A percentile compares a stretch with the other conserved stretches of the same genome.
These are phyloP conservation scores for silkworm (Bombyx mori) DNA, from an alignment of 1,140 invertebrate genomes.

Conservation along the genomic window DNA sequence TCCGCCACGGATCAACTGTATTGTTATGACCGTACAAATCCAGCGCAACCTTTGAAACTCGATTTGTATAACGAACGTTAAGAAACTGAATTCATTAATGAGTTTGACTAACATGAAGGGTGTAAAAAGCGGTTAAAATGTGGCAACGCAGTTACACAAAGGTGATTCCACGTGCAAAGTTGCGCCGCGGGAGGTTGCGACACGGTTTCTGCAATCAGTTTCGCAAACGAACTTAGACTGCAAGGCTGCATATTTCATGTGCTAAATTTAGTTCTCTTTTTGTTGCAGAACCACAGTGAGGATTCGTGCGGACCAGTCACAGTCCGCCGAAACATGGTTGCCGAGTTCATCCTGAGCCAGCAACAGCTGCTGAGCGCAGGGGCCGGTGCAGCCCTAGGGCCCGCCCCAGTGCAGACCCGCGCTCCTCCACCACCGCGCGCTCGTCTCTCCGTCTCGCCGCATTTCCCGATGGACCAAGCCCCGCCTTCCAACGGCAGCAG, in stretches of 20 bases:
- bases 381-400: constrained; percentile 38
- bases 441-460: constrained; percentile 56
- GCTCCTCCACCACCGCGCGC: constrained; percentile 44
- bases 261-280: constrained; percentile 45
- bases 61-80: constrained; percentile 39
- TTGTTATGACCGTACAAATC: constrained; percentile 41
- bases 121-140: constrained; percentile 45
- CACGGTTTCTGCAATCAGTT: constrained; percentile 30
- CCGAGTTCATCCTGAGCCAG: constrained; percentile 84
- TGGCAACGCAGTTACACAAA: constrained; percentile 55
- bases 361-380: constrained; percentile 72
- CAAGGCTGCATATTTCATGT: constrained; percentile 29
- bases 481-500: constrained; percentile 51
- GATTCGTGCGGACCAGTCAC: constrained; percentile 62
- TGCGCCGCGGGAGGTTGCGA: constrained; percentile 50
- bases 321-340: constrained; percentile 86
- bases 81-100: constrained; percentile 47
- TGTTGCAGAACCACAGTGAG: constrained; percentile 65
- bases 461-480: constrained; percentile 52
- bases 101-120: constrained; percentile 45
- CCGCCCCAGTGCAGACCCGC: constrained; percentile 35
- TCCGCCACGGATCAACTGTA: constrained; percentile 22
- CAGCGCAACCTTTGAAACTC: constrained; percentile 34
- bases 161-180: constrained; percentile 48
- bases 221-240: constrained; percentile 50